A percentile compares a stretch with the other conserved stretches of the same genome.
Conservation (phyloP, 2,113 vertebrate species). For the Heterocephalus glaber region DNA sequence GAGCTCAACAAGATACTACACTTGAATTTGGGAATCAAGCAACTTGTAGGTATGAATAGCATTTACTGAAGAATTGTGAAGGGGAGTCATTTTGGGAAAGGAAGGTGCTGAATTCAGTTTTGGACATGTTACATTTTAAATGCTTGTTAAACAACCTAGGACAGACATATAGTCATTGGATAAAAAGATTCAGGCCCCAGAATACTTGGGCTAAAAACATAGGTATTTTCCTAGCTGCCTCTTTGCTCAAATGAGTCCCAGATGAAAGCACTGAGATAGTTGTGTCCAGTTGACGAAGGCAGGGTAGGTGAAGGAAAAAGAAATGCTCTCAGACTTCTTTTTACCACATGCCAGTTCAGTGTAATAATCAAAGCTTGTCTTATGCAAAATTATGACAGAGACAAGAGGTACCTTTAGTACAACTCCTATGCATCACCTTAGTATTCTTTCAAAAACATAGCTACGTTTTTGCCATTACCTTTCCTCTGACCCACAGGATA, state of each 20-base stretch:
- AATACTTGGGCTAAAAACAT: neutral
- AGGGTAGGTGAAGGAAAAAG: neutral
- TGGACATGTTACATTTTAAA: neutral
- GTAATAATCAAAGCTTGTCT: neutral
- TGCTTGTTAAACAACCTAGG: neutral
- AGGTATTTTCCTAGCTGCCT: neutral
- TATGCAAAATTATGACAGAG: neutral
- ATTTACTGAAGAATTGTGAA: slow-evolving; percentile 12
- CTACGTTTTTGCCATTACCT: neutral
- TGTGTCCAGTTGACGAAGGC: neutral
- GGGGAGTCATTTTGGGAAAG: slow-evolving; percentile 33
- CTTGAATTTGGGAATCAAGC: neutral
- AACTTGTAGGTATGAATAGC: neutral
- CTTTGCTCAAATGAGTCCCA: neutral
- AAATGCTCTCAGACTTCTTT: neutral
- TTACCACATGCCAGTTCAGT: neutral
- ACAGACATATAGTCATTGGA: neutral
- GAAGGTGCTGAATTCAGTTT: neutral
- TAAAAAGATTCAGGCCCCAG: neutral
- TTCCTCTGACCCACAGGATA: neutral
- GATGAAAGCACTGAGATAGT: neutral
- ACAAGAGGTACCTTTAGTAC: neutral
- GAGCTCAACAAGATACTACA: neutral
- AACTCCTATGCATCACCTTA: neutral
- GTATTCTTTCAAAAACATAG: neutral